Evolutionary conservation across 2,888 invertebrate genomes (phyloP).

Genomic region (Salpingus planirostris): DNA sequence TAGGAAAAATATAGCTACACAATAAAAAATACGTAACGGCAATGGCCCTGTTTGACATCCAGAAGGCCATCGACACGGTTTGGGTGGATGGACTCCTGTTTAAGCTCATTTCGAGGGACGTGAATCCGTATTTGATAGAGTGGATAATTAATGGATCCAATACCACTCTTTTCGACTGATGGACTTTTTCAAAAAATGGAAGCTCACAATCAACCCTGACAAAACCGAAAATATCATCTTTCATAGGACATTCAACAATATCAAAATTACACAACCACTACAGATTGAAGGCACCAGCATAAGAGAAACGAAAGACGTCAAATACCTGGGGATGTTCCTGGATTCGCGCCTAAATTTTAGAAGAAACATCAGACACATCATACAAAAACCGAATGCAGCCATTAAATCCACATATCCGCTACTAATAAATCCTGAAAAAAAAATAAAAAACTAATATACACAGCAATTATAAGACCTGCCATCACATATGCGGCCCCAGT

Average conservation of each 20-base stretch:
- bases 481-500: too few species aligned
- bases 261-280: not conserved
- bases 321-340: not conserved
- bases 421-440: not conserved
- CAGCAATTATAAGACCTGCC: too few species aligned
- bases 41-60: slow-evolving; percentile 25
- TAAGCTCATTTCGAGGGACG: slow-evolving; percentile 14
- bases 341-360: not conserved
- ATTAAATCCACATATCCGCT: too few species aligned
- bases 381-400: not conserved
- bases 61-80: slow-evolving; percentile 11
- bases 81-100: slow-evolving; percentile 23
- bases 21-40: slow-evolving; percentile 19
- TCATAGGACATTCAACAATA: not conserved
- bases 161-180: not conserved
- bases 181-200: not conserved
- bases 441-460: too few species aligned
- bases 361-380: not conserved
- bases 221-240: not conserved
- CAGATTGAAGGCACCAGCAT: not conserved
- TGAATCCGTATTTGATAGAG: not conserved
- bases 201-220: not conserved
- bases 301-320: not conserved
- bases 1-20: too few species aligned
- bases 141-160: not conserved